These are phyloP conservation scores for Lamprotornis superbus DNA, from an alignment of 2,113 vertebrate genomes.

Conservation along the genomic window DNA sequence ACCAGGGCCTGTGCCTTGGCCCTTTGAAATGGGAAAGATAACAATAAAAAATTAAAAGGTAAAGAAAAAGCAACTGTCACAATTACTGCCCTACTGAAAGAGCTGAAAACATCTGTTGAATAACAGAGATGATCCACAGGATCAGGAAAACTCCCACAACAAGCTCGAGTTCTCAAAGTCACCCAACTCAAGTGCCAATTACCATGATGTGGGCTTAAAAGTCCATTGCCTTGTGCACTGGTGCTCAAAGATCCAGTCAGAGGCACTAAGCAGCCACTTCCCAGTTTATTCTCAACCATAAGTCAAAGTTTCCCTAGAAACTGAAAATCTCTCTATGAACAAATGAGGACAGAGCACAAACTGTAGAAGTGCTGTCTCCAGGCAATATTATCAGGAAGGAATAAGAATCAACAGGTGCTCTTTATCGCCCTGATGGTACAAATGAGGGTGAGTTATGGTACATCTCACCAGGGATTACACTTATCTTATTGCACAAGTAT, in stretches of 20 bases:
- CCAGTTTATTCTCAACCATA: neutral
- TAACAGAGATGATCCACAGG: neutral
- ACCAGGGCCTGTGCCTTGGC: conserved; percentile 84
- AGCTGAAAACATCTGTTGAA: neutral
- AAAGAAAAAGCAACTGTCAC: neutral
- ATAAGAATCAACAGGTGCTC: neutral
- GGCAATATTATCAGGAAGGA: neutral
- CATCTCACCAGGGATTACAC: neutral
- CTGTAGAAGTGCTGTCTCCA: neutral
- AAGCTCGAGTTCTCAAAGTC: neutral
- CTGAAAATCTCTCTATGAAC: neutral
- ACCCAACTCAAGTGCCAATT: neutral
- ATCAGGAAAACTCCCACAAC: neutral
- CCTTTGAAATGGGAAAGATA: conserved; percentile 65
- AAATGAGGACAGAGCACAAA: neutral
- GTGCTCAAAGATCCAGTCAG: neutral
- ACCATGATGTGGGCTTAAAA: neutral
- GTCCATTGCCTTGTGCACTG: neutral
- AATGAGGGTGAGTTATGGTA: neutral
- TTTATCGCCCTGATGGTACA: neutral
- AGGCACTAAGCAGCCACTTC: neutral
- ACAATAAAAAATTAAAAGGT: neutral
- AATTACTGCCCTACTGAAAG: neutral
- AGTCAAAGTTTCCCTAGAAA: neutral
- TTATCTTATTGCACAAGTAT: neutral